A percentile compares a stretch with the other conserved stretches of the same genome.
Conservation (phyloP, 2,797 vertebrate genomes). For the Cyprinella venusta region DNA sequence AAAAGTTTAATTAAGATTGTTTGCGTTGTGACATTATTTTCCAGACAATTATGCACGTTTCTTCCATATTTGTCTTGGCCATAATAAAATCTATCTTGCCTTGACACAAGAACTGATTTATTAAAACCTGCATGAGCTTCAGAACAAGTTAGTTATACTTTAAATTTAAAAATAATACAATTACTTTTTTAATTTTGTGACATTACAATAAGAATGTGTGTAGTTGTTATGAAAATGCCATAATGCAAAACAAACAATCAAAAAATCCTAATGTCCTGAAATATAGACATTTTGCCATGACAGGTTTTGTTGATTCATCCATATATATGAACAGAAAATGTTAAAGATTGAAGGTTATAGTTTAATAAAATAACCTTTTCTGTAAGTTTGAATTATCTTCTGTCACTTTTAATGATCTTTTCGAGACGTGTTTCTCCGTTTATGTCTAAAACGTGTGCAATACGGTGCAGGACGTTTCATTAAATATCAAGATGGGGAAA, state of each 20-base stretch:
- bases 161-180: too few species aligned
- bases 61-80: background rate
- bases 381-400: background rate
- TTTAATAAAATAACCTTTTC: background rate
- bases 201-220: background rate
- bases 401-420: background rate
- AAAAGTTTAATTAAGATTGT: too few species aligned
- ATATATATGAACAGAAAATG: too few species aligned
- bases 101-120: background rate
- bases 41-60: too few species aligned
- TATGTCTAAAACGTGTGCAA: background rate
- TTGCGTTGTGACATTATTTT: background rate
- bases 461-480: constrained; percentile 19
- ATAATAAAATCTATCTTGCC: background rate
- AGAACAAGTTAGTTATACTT: background rate
- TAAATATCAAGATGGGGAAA: constrained; percentile 20
- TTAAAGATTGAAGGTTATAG: background rate
- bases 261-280: background rate
- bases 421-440: background rate
- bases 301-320: background rate
- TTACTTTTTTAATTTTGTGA: background rate
- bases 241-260: background rate
- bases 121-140: background rate
- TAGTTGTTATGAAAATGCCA: background rate
- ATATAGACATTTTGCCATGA: background rate